Evolutionary conservation across 2,888 invertebrate species (phyloP).

Genomic region (Epistrophe grossulariae): DNA sequence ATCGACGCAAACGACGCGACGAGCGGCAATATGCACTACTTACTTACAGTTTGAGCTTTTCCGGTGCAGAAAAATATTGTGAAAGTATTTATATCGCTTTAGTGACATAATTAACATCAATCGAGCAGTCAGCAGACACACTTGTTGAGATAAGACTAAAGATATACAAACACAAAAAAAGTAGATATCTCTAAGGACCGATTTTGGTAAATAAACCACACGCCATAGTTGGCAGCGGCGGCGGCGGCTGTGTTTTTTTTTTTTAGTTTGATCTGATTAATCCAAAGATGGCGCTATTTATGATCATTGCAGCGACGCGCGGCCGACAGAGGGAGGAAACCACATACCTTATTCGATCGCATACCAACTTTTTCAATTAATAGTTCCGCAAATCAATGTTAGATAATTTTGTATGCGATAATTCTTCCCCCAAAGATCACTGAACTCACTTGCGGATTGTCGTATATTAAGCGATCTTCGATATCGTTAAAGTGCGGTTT

Average conservation of each 20-base stretch:
- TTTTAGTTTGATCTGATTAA: constrained; percentile 16
- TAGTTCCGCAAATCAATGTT: constrained; percentile 74
- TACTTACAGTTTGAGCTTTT: constrained; percentile 40
- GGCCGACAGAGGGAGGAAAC: neutral
- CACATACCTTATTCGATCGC: constrained; percentile 37
- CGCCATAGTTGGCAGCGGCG: neutral
- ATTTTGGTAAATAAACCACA: constrained; percentile 52
- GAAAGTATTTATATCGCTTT: constrained; percentile 61
- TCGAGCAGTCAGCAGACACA: constrained; percentile 29
- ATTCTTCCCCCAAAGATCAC: constrained; percentile 58
- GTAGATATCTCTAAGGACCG: constrained; percentile 21
- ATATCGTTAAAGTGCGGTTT: constrained; percentile 26
- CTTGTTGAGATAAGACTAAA: neutral
- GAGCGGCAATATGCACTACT: constrained; percentile 23
- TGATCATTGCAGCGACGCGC: neutral
- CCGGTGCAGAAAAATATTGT: constrained; percentile 51
- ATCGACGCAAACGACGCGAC: neutral
- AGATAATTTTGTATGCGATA: constrained; percentile 71
- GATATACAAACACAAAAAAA: constrained; percentile 11
- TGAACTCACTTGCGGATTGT: constrained; percentile 49
- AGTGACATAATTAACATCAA: constrained; percentile 70
- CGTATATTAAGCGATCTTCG: constrained; percentile 18
- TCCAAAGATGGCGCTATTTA: constrained; percentile 59
- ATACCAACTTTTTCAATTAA: constrained; percentile 66
- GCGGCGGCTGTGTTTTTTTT: neutral